Evolutionary conservation across 2,888 invertebrate species (phyloP).

Genomic region (Drosophila melanosoma): DNA sequence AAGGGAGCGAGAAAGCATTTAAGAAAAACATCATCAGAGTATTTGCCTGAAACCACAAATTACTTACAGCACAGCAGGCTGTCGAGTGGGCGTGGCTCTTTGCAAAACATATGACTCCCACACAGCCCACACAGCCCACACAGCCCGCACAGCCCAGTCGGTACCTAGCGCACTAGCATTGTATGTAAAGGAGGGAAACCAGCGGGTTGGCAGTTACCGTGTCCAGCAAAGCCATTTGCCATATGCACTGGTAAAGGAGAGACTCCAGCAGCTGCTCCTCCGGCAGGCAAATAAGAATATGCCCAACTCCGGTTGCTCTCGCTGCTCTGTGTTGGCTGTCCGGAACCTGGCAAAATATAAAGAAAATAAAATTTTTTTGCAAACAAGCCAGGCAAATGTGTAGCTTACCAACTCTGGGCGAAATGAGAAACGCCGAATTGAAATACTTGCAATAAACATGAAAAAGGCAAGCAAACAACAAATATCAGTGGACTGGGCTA

Average conservation of each 20-base stretch:
- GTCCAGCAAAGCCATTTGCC: conserved; percentile 61
- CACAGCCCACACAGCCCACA: background rate
- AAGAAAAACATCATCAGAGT: conserved; percentile 80
- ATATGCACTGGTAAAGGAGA: conserved; percentile 39
- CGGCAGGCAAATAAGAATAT: conserved; percentile 56
- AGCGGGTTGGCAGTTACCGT: conserved; percentile 57
- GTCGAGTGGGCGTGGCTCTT: conserved; percentile 64
- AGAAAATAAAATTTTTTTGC: conserved; percentile 43
- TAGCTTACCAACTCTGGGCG: conserved; percentile 38
- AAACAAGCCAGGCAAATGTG: conserved; percentile 51
- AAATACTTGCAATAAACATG: conserved; percentile 79
- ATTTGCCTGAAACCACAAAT: conserved; percentile 81
- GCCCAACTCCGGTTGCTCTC: conserved; percentile 16
- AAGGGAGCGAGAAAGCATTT: conserved; percentile 69
- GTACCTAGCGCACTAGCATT: conserved; percentile 17
- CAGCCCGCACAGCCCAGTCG: background rate
- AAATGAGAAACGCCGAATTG: conserved; percentile 69
- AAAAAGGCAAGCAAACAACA: conserved; percentile 60
- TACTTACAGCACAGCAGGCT: conserved; percentile 78
- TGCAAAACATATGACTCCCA: conserved; percentile 55
- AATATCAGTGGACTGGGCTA: conserved; percentile 34
- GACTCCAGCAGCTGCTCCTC: conserved; percentile 35
- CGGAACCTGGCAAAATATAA: conserved; percentile 29
- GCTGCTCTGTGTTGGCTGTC: conserved; percentile 33
- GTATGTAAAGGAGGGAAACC: conserved; percentile 64